Evolutionary conservation across 1,140 invertebrate genomes (phyloP), one percentile per base, ranked within the genome.

Genomic region (Cotesia glomerata): DNA sequence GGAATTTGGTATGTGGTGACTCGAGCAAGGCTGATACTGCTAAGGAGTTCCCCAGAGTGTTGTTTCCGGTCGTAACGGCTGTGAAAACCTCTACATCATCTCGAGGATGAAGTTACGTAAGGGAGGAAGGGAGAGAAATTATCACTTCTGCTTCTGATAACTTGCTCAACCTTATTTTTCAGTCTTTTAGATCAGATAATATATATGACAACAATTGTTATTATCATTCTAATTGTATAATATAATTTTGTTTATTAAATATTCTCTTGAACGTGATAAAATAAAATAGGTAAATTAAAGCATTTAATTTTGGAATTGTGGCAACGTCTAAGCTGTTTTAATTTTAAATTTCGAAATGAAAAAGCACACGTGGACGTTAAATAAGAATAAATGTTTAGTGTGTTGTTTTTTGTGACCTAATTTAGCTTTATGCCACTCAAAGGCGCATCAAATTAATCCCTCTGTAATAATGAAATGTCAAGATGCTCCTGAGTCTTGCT

Each of bases 21-120:
- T 74, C 72, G 73, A 64, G 66, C 75, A 71, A 73, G 73, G 69
- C 68, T 69, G 77, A 72, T 76, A 71, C 75, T 75, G 74, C 78
- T 79, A 80, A 81, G 80, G 77, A 80, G 75, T 79, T 80, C 81
- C 81, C 81, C 62, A 36, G 81, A 76, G 81, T 75, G 69, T 75
- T 59, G 75, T 81, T 80, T 71, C 63, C 73, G 56, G 58, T 52
- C 66, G 45, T 74, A 75, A 72, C 73, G 77, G 18, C 70, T 13
- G 18, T 11, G 39, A n/a, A 39, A 59, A 34, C 16, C 14, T 64
- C 73, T 71, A 75, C 74, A 77, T 80, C 77, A 80, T 78, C 63
- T 35, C 18, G 0, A 7, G 36, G 67, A 74, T 71, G 49, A 71
- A 68, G 54, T 71, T 71, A 73, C 72, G 34, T 61, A 34, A 13